Evolutionary conservation across 2,113 vertebrate genomes (phyloP).

Genomic region (Gobiocypris rarus): DNA sequence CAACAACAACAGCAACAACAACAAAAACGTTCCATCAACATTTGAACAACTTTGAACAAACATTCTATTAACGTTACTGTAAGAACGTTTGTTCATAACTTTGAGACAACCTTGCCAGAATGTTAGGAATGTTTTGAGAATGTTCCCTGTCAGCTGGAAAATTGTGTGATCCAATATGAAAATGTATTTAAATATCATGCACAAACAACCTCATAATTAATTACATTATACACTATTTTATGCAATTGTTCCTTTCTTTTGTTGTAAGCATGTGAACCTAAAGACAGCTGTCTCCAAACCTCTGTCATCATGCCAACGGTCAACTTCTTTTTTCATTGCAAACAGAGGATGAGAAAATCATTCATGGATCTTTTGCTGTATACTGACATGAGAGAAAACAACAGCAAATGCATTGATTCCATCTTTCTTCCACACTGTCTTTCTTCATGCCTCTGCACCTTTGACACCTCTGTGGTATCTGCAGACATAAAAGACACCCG

Average conservation of each 20-base stretch:
- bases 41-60: too few relatives aligned
- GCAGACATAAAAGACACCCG: conserved; percentile 13
- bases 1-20: too few relatives aligned
- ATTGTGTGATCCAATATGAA: neutral
- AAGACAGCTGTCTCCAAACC: neutral
- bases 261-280: neutral
- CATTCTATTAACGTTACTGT: too few relatives aligned
- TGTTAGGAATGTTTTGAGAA: too few relatives aligned
- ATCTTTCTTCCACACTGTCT: neutral
- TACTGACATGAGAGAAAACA: neutral
- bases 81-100: too few relatives aligned
- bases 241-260: neutral
- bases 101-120: too few relatives aligned
- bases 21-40: too few relatives aligned
- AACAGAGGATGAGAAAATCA: neutral
- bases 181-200: conserved; percentile 11
- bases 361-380: neutral
- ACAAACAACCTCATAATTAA: neutral
- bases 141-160: too few relatives aligned
- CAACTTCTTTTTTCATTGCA: neutral
- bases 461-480: neutral
- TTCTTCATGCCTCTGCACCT: neutral
- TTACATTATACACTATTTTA: neutral
- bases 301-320: neutral
- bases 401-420: neutral